These are phyloP conservation scores for Benitochromis conjunctus DNA, from an alignment of 2,113 vertebrate species.

Conservation along the genomic window DNA sequence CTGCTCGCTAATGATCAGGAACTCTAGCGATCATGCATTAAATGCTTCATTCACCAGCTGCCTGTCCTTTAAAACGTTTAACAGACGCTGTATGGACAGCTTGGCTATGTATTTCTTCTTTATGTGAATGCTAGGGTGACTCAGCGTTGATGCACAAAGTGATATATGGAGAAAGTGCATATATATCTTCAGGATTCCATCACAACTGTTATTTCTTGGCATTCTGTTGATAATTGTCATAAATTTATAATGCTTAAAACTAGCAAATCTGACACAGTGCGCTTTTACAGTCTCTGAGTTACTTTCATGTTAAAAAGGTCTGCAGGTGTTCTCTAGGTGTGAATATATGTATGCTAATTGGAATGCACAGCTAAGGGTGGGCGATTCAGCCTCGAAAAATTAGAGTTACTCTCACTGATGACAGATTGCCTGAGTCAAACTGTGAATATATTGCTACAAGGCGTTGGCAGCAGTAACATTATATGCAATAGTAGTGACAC, in stretches of 20 bases:
- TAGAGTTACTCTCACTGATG: neutral
- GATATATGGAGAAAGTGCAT: too few species aligned
- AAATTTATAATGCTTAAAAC: neutral
- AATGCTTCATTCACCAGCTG: too few species aligned
- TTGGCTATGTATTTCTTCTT: too few species aligned
- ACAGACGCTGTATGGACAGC: too few species aligned
- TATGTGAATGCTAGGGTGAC: too few species aligned
- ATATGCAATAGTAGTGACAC: fast-evolving
- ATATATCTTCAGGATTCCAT: too few species aligned
- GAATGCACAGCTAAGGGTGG: fast-evolving
- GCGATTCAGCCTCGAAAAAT: neutral
- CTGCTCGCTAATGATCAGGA: too few species aligned
- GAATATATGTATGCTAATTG: neutral
- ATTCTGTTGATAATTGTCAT: too few species aligned
- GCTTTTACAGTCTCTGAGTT: neutral
- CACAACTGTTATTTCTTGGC: too few species aligned
- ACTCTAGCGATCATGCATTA: too few species aligned
- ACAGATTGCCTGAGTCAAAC: neutral
- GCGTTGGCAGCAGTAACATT: neutral
- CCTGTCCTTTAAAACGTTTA: too few species aligned
- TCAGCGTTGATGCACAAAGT: too few species aligned
- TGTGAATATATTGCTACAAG: fast-evolving
- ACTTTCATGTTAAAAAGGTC: neutral
- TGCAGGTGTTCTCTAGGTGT: neutral
- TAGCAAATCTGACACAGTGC: neutral